Evolutionary conservation across 2,888 invertebrate genomes (phyloP).

Genomic region (Xanthia togata): DNA sequence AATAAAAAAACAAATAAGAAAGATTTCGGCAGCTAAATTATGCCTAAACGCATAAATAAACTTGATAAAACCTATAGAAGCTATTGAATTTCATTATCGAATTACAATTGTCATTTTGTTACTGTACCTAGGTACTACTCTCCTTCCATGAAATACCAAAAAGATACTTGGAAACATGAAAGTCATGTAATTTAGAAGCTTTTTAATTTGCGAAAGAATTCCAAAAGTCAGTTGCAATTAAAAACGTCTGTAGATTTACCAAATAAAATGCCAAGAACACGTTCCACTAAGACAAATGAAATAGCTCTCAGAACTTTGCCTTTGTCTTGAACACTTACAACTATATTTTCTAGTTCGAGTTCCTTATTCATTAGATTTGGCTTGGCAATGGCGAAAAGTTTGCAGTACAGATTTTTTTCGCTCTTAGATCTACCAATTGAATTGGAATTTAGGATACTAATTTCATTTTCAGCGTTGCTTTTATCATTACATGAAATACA

Average conservation of each 20-base stretch:
- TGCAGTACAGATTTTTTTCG: not conserved
- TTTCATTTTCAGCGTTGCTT: not conserved
- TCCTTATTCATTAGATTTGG: slow-evolving; percentile 20
- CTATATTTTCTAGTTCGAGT: slow-evolving; percentile 1
- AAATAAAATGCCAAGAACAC: slow-evolving; percentile 14
- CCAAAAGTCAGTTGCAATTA: slow-evolving; percentile 18
- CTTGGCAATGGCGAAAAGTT: not conserved
- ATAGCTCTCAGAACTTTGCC: slow-evolving; percentile 9
- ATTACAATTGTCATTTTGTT: not conserved
- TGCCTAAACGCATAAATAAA: not conserved
- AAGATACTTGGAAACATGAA: not conserved
- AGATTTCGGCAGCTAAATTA: not conserved
- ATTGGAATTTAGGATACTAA: not conserved
- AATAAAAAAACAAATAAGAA: not conserved
- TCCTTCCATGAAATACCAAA: not conserved
- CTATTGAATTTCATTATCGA: not conserved
- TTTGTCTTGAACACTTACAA: slow-evolving; percentile 20
- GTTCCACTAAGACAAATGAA: slow-evolving; percentile 27
- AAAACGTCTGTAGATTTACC: slow-evolving; percentile 5
- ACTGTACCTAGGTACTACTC: too few relatives aligned
- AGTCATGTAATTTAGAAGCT: not conserved
- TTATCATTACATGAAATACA: not conserved
- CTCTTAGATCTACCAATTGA: not conserved
- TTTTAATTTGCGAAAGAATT: slow-evolving; percentile 22
- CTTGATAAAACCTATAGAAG: not conserved